Evolutionary conservation across 2,888 invertebrate genomes (phyloP).

Genomic region (Sminthurinus aureus): DNA sequence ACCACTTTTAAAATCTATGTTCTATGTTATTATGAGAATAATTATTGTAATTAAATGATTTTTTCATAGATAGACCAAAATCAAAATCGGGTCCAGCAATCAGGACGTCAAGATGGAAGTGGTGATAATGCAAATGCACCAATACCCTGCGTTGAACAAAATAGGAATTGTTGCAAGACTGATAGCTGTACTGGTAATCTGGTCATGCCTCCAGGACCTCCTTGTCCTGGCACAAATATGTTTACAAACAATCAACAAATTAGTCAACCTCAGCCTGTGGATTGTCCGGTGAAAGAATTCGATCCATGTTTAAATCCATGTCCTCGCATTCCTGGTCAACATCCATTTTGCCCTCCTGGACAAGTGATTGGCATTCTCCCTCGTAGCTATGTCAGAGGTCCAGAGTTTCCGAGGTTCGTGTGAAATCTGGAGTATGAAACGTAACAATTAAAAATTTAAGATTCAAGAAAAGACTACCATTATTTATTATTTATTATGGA

Average conservation of each 20-base stretch:
- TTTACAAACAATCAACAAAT: not conserved
- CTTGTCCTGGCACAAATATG: not conserved
- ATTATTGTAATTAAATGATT: too few species aligned
- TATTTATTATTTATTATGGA: too few species aligned
- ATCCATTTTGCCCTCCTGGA: slow-evolving; percentile 37
- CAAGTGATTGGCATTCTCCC: slow-evolving; percentile 33
- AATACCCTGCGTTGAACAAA: not conserved
- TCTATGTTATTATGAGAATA: too few species aligned
- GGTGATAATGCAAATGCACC: not conserved
- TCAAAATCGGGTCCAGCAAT: too few species aligned
- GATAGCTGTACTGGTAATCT: not conserved
- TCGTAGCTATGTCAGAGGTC: not conserved
- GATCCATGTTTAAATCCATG: slow-evolving; percentile 28
- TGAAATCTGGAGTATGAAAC: too few species aligned
- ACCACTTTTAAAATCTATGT: too few species aligned
- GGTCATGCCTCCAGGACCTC: not conserved
- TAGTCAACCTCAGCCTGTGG: not conserved
- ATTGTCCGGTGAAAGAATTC: slow-evolving; percentile 9
- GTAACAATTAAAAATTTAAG: too few species aligned
- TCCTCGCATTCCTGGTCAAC: slow-evolving; percentile 28
- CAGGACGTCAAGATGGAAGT: not conserved
- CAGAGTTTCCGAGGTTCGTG: too few species aligned
- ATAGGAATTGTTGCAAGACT: not conserved
- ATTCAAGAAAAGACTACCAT: too few species aligned
- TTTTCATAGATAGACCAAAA: too few species aligned